Base-by-base conservation (phyloP, 2,113 vertebrate genomes). In the Mungos mungo region DNA sequence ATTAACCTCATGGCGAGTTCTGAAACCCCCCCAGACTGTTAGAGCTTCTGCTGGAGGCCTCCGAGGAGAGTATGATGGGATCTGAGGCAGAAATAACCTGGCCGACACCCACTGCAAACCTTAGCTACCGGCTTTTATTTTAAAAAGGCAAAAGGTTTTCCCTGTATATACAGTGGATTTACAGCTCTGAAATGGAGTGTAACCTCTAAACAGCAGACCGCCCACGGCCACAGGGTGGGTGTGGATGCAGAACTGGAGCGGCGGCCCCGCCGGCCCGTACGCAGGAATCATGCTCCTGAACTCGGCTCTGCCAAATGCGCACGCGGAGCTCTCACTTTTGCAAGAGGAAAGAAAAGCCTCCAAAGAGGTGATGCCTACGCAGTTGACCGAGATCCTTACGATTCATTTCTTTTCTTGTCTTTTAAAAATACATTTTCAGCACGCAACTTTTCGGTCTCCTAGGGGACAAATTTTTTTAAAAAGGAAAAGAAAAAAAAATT, bases 381-480 rank as follows among this genome's bases (percentile, higher is more conserved):
- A 96, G 68, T n/a, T 96, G 96, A 57, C 93, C 33, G 0, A 50
- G 79, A 33, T 85, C 52, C 92, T 97, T 96, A 95, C n/a, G 85
- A 4, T 15, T 98, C 98, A 97, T 33, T 98, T 95, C 72, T 99
- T 87, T 97, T 98, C 35, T 77, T 96, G 96, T 99, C 99, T 98
- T 98, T 99, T 95, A 99, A 97, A 95, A 98, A 97, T 25, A 92
- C 33, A 0, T 99, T 99, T 98, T 99, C 99, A 45, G 99, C 96
- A 87, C 98, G 98, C 27, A 99, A 99, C 79, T 98, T 99, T 98
- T 99, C 99, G 54, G 98, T 98, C 96, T 99, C 99, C 99, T 99
- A 97, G 89, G 95, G 96, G 41, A 41, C 41, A 41, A 95, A 95
- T 88, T 41, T 82, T 93, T 27, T 50, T 19, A 98, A 71, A 93